phyloP scores from a whole-genome alignment of 2,797 vertebrate species.

The Eutrigla gurnardus region DNA sequence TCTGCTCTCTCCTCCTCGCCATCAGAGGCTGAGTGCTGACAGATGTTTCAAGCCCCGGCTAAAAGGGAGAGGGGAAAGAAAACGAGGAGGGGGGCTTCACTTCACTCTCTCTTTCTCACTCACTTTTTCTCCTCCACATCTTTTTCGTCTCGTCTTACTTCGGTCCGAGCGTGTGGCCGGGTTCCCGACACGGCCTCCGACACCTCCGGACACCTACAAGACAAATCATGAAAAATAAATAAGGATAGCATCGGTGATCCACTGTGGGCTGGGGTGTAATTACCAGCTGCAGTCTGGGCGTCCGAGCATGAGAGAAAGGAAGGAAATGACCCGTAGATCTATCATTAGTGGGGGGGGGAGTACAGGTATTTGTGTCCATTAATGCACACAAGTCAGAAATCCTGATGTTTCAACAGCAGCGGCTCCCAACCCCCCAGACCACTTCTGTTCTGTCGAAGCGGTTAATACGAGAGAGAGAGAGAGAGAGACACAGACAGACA shows the following conservation, averaged over 20 bases:
- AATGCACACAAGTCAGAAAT: conserved; percentile 16
- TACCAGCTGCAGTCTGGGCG: conserved; percentile 41
- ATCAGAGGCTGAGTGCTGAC: conserved; percentile 92
- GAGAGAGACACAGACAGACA: conserved; percentile 53
- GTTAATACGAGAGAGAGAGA: conserved; percentile 60
- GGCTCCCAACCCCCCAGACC: not conserved
- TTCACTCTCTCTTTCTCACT: conserved; percentile 34
- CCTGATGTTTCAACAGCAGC: conserved; percentile 34
- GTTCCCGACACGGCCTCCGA: conserved; percentile 13
- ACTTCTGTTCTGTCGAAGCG: conserved; percentile 28
- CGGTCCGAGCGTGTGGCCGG: conserved; percentile 46
- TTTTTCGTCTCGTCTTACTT: conserved; percentile 53
- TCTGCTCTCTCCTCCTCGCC: conserved; percentile 82
- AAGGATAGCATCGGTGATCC: conserved; percentile 18
- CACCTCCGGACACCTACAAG: conserved; percentile 39
- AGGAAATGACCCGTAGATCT: conserved; percentile 17
- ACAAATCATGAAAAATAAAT: conserved; percentile 37
- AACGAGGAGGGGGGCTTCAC: conserved; percentile 34
- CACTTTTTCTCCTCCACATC: conserved; percentile 45
- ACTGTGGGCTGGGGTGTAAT: conserved; percentile 48
- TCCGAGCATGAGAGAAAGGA: conserved; percentile 5
- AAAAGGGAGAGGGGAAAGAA: conserved; percentile 66
- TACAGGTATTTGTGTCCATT: conserved; percentile 17
- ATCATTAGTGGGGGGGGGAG: conserved; percentile 17
- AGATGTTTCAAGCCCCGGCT: conserved; percentile 92